Evolutionary conservation across 1,140 invertebrate genomes (phyloP).

Genomic region (Calephelis virginiensis): DNA sequence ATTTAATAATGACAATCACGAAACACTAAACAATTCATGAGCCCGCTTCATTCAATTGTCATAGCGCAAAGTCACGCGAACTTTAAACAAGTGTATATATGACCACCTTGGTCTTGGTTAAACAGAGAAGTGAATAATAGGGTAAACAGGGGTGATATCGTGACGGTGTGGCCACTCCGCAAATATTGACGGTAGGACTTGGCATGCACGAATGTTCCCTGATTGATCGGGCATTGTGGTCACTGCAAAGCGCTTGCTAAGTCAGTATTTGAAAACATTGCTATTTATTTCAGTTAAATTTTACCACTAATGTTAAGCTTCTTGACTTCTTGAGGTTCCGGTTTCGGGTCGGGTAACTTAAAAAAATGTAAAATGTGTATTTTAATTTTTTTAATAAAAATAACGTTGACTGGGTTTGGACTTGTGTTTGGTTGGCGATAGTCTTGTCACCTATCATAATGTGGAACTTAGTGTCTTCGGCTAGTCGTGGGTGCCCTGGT

Average conservation of each 20-base stretch:
- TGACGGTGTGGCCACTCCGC: constrained; percentile 45
- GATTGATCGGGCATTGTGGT: constrained; percentile 63
- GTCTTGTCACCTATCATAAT: no score
- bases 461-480: no score
- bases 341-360: no score
- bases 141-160: constrained; percentile 58
- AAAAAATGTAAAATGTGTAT: no score
- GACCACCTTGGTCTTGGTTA: constrained; percentile 44
- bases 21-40: constrained; percentile 39
- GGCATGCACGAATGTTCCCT: constrained; percentile 53
- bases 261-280: constrained; percentile 8
- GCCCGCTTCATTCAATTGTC: constrained; percentile 46
- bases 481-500: no score
- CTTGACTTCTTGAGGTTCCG: no score
- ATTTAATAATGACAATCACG: constrained; percentile 32
- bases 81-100: constrained; percentile 43
- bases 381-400: no score
- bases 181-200: constrained; percentile 60
- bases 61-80: constrained; percentile 53
- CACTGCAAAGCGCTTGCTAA: constrained; percentile 24
- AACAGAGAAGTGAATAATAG: constrained; percentile 62
- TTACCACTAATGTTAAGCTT: no score
- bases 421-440: no score
- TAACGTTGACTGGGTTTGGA: no score
- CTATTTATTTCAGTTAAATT: neutral